Base-by-base conservation (phyloP, 1,140 invertebrate genomes). In the Yoshiicerus persimilis region DNA sequence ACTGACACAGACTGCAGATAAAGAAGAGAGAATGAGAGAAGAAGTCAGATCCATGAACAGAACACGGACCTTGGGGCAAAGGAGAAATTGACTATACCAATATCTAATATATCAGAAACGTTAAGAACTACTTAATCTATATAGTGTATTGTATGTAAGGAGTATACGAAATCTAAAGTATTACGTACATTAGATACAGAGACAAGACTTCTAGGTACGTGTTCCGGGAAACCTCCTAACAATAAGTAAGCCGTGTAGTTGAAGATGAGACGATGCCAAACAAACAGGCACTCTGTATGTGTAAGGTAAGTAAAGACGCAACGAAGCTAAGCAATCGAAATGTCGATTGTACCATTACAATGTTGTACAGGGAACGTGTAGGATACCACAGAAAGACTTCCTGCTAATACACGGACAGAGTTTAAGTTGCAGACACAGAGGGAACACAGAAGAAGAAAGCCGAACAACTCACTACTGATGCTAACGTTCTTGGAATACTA, bases 401-500 rank as follows among this genome's bases (percentile, higher is more conserved):
- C n/a, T n/a, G n/a, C n/a, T n/a, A n/a, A n/a, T n/a, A n/a, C n/a
- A n/a, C n/a, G n/a, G n/a, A n/a, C n/a, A n/a, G 25, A 32, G 36
- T 25, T n/a, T n/a, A 23, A 27, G 66, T n/a, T 11, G 20, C 27
- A 23, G 36, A 41, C 10, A 8, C 20, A 83, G 77, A 39, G n/a
- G 16, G 39, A 34, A 47, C 36, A 84, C 23, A 16, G 75, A 80
- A 16, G 70, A 77, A 77, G 75, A 80, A 80, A 80, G 75, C 75
- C 32, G 75, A 80, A 80, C 75, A 80, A 32, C 34, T 80, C 75
- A 80, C 32, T 80, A 80, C 16, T 38, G 16, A 80, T 36, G 62
- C 27, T 66, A 86, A 86, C 86, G 64, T 34, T 47, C 34, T 23
- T 87, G 70, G 86, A 87, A 87, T 87, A 87, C 86, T 32, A 80